Conservation (phyloP, 1,140 invertebrate species). For the Anastatus disparis region DNA sequence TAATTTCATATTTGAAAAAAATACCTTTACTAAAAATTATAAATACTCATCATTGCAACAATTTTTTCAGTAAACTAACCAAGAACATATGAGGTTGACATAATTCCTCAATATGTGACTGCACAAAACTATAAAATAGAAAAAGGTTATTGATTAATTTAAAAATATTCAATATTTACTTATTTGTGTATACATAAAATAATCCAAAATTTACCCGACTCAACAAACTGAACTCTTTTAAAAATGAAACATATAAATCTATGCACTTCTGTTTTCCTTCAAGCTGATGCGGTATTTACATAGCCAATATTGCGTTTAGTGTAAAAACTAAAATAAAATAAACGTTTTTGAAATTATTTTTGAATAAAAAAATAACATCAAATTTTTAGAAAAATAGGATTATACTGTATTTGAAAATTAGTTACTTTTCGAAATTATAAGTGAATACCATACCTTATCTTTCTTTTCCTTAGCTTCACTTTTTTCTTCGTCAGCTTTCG, state of each 20-base stretch:
- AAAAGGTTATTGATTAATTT: neutral
- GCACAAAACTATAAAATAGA: constrained; percentile 66
- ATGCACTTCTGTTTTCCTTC: constrained; percentile 86
- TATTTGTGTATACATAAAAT: neutral
- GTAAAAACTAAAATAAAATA: constrained; percentile 53
- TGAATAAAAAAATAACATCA: neutral
- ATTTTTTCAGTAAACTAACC: constrained; percentile 81
- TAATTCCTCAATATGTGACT: constrained; percentile 69
- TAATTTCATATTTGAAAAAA: too few species aligned
- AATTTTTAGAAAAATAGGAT: too few species aligned
- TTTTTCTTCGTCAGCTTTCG: constrained; percentile 57
- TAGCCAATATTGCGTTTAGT: constrained; percentile 68
- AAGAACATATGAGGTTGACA: constrained; percentile 75
- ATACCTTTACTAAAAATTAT: constrained; percentile 73
- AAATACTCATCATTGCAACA: constrained; percentile 76
- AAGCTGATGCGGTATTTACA: constrained; percentile 85
- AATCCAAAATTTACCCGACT: constrained; percentile 66
- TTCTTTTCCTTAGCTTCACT: constrained; percentile 70
- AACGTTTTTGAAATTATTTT: too few species aligned
- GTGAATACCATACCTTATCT: constrained; percentile 63
- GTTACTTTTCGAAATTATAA: too few species aligned
- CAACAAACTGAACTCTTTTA: constrained; percentile 82
- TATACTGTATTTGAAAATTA: too few species aligned
- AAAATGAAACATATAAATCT: constrained; percentile 78
- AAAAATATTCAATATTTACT: neutral